Percentiles rank a stretch among this genome's conserved stretches.
Evolutionary conservation across 2,888 invertebrate genomes (phyloP).

Genomic region (Malthinus flaveolus): DNA sequence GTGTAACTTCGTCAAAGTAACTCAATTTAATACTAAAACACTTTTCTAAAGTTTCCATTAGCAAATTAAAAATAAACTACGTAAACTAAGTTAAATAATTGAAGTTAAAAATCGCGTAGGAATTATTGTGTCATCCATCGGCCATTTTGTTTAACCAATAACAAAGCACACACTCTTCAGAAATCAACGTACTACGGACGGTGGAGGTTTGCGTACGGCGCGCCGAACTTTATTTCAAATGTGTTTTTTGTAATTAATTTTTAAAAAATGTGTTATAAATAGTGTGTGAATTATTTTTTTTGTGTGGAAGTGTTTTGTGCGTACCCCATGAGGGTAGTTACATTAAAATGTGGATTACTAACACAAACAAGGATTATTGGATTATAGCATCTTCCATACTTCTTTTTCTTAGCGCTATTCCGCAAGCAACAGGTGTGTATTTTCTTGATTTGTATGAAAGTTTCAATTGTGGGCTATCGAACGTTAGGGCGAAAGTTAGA

Average conservation of each 20-base stretch:
- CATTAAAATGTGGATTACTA: constrained; percentile 68
- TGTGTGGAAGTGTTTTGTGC: constrained; percentile 52
- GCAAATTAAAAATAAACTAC: too few relatives aligned
- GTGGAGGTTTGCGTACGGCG: constrained; percentile 29
- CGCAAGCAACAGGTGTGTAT: constrained; percentile 63
- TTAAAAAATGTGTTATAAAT: constrained; percentile 43
- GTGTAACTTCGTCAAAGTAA: too few relatives aligned
- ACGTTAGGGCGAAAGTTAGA: too few relatives aligned
- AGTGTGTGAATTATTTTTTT: constrained; percentile 49
- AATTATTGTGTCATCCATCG: constrained; percentile 43
- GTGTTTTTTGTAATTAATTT: constrained; percentile 26
- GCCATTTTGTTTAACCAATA: constrained; percentile 52
- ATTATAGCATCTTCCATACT: constrained; percentile 62
- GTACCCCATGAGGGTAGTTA: constrained; percentile 55
- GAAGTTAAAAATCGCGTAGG: constrained; percentile 41
- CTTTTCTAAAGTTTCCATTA: too few relatives aligned
- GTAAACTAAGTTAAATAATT: too few relatives aligned
- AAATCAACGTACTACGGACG: constrained; percentile 34
- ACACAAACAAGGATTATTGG: constrained; percentile 70
- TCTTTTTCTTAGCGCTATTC: constrained; percentile 57
- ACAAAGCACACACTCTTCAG: constrained; percentile 45
- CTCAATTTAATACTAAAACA: too few relatives aligned
- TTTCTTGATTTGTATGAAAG: constrained; percentile 1
- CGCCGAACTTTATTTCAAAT: constrained; percentile 22
- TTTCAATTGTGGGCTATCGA: neutral